These are phyloP conservation scores for Eupeodes luniger DNA, from an alignment of 2,888 invertebrate genomes.

Conservation along the genomic window DNA sequence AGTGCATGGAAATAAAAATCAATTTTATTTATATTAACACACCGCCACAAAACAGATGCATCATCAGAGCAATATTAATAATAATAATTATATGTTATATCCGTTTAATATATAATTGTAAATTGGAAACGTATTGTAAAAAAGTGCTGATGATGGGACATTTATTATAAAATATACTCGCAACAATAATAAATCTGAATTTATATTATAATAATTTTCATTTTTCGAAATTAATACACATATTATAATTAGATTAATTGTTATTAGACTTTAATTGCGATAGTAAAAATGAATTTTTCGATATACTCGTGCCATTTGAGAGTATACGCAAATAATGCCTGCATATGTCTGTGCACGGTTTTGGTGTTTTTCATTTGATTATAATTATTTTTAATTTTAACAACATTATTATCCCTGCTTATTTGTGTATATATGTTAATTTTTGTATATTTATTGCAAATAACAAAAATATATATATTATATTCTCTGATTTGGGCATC, in stretches of 20 bases:
- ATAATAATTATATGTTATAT: not conserved
- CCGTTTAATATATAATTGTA: not conserved
- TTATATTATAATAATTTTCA: constrained; percentile 60
- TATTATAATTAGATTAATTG: constrained; percentile 78
- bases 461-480: not conserved
- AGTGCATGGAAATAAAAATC: constrained; percentile 1
- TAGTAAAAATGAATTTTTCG: constrained; percentile 56
- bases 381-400: constrained; percentile 36
- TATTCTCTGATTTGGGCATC: constrained; percentile 18
- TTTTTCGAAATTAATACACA: constrained; percentile 56
- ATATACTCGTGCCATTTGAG: not conserved
- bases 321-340: not conserved
- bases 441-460: constrained; percentile 15
- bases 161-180: constrained; percentile 14
- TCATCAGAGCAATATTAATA: constrained; percentile 2
- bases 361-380: constrained; percentile 30
- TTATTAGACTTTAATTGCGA: constrained; percentile 79
- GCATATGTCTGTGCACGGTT: not conserved
- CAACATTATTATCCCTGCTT: constrained; percentile 3
- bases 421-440: constrained; percentile 12
- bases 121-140: constrained; percentile 28
- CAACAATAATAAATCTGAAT: constrained; percentile 57
- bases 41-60: constrained; percentile 42
- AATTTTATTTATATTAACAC: not conserved
- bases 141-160: constrained; percentile 37